A percentile compares a stretch with the other conserved stretches of the same genome.
phyloP scores from a whole-genome alignment of 2,113 vertebrate species.

The Apus apus region DNA sequence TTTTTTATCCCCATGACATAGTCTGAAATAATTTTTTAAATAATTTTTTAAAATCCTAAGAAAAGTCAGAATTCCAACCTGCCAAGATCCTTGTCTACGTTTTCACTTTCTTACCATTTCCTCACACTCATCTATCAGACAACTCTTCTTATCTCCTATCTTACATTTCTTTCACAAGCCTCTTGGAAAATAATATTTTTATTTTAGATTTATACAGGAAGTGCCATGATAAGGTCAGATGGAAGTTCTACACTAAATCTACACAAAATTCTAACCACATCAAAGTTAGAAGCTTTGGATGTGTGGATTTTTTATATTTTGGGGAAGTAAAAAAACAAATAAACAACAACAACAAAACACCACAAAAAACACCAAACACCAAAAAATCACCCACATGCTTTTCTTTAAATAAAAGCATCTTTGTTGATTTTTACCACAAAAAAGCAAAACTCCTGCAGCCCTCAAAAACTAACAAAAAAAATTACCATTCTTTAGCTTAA shows the following conservation, averaged over 20 bases:
- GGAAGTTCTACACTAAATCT: neutral
- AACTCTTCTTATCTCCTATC: neutral
- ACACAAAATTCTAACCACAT: neutral
- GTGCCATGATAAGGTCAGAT: neutral
- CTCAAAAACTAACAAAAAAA: neutral
- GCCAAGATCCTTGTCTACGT: neutral
- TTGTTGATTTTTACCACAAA: neutral
- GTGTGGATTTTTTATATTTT: neutral
- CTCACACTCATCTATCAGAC: neutral
- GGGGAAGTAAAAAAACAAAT: neutral
- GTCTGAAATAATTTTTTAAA: neutral
- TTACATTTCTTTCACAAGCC: neutral
- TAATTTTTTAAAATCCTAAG: neutral
- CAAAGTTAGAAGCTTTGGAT: neutral
- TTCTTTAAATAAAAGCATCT: neutral
- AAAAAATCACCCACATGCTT: neutral
- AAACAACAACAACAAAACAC: too few species aligned
- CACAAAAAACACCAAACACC: too few species aligned
- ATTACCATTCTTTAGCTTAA: neutral
- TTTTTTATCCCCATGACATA: neutral
- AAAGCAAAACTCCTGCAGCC: neutral
- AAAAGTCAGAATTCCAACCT: neutral
- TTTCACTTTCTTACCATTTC: neutral
- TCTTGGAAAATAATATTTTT: neutral
- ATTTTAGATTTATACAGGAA: neutral